These are phyloP conservation scores for Syngnathus rostellatus DNA, from an alignment of 2,797 vertebrate genomes.

Conservation along the genomic window DNA sequence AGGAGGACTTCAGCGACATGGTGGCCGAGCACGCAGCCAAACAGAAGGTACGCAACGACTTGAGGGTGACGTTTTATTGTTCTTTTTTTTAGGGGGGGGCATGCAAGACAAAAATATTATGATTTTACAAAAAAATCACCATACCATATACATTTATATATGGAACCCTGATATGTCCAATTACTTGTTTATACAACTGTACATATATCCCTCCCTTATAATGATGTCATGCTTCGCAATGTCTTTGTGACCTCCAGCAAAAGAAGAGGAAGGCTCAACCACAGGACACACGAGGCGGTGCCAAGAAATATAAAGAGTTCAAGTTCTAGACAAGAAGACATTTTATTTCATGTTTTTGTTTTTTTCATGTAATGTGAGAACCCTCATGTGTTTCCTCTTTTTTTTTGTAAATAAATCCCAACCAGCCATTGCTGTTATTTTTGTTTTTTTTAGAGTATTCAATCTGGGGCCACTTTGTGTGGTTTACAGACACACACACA, in stretches of 20 bases:
- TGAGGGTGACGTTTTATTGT: not conserved
- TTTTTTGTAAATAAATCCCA: conserved; percentile 66
- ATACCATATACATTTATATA: too few relatives aligned
- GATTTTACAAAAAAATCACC: too few relatives aligned
- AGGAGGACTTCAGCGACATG: conserved; percentile 97
- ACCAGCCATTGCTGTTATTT: not conserved
- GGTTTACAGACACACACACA: not conserved
- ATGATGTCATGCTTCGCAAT: not conserved
- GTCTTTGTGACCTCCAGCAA: conserved; percentile 63
- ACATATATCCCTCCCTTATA: not conserved
- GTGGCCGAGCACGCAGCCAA: conserved; percentile 93
- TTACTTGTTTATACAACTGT: too few relatives aligned
- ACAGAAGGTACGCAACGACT: conserved; percentile 75
- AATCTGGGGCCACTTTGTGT: not conserved
- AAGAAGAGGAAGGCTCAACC: conserved; percentile 91
- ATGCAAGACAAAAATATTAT: not conserved
- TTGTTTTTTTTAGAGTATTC: not conserved
- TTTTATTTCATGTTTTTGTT: not conserved
- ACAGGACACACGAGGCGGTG: conserved; percentile 79
- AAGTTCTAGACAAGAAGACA: conserved; percentile 72
- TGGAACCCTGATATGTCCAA: too few relatives aligned
- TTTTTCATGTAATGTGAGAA: not conserved
- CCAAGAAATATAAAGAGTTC: conserved; percentile 94
- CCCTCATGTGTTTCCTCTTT: not conserved
- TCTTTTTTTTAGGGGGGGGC: not conserved